These are phyloP conservation scores for Macrotrachela quadricornifera DNA, from an alignment of 1,140 invertebrate species.

Conservation along the genomic window DNA sequence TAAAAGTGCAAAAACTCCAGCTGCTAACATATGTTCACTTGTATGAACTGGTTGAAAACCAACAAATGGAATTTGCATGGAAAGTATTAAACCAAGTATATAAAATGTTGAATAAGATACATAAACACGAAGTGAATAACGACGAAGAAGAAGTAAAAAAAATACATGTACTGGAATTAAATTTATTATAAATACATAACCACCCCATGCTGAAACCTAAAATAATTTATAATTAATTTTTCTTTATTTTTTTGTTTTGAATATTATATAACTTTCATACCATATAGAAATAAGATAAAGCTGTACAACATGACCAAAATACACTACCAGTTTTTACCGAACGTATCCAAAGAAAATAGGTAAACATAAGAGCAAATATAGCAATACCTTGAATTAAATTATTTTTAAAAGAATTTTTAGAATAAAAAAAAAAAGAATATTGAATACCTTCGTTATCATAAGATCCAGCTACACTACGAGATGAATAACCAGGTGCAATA, in stretches of 20 bases:
- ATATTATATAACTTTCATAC: no score
- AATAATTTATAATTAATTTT: no score
- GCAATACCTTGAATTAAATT: constrained; percentile 48
- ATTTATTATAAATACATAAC: constrained; percentile 99
- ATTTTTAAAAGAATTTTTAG: no score
- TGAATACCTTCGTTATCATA: constrained; percentile 89
- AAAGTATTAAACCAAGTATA: constrained; percentile 74
- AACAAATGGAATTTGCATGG: constrained; percentile 93
- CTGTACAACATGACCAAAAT: constrained; percentile 75
- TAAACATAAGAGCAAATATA: constrained; percentile 97
- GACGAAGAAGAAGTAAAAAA: constrained; percentile 49
- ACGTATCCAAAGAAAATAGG: constrained; percentile 75
- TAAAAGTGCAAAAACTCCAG: constrained; percentile 78
- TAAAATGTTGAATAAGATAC: constrained; percentile 70
- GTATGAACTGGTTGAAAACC: constrained; percentile 97
- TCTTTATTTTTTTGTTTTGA: no score
- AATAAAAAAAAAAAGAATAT: no score
- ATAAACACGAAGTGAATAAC: constrained; percentile 60
- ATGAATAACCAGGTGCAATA: constrained; percentile 85
- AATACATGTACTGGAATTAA: constrained; percentile 94
- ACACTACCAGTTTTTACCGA: constrained; percentile 79
- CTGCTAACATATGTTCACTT: constrained; percentile 98
- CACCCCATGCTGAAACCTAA: constrained; percentile 92
- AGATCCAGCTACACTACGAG: constrained; percentile 91
- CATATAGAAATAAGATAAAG: constrained; percentile 98